phyloP scores from a whole-genome alignment of 37 sponge, comb jelly and placozoan genomes.

The Crambe crambe region DNA sequence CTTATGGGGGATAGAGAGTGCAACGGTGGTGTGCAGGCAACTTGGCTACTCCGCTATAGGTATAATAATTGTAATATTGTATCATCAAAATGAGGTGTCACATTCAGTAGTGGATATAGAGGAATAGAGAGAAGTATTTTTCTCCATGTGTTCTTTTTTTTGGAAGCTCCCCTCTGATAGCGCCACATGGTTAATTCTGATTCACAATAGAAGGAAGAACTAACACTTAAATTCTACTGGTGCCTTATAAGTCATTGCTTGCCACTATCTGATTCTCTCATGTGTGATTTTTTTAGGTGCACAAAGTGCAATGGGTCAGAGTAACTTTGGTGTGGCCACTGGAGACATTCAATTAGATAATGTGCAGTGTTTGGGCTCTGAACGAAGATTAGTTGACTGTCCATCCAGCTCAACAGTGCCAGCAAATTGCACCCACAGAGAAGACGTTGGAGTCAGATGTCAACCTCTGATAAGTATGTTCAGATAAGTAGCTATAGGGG shows the following conservation, averaged over 20 bases:
- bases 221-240: too few relatives aligned
- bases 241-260: too few relatives aligned
- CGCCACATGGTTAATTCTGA: too few relatives aligned
- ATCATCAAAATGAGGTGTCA: too few relatives aligned
- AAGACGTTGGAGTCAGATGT: conserved; percentile 16
- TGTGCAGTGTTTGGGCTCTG: conserved; percentile 8
- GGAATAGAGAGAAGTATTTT: too few relatives aligned
- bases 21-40: conserved; percentile 30
- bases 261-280: too few relatives aligned
- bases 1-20: conserved; percentile 23
- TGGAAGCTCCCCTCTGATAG: too few relatives aligned
- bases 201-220: too few relatives aligned
- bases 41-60: conserved; percentile 35
- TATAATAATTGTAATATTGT: neutral
- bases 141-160: too few relatives aligned
- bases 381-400: neutral
- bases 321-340: conserved; percentile 2
- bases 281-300: neutral
- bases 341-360: neutral
- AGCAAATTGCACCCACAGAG: neutral
- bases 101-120: too few relatives aligned
- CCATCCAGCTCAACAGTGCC: neutral
- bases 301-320: neutral
- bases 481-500: too few relatives aligned
- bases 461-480: neutral